Evolutionary conservation across 2,888 invertebrate species (phyloP).

Genomic region (Sthenelais limicola): DNA sequence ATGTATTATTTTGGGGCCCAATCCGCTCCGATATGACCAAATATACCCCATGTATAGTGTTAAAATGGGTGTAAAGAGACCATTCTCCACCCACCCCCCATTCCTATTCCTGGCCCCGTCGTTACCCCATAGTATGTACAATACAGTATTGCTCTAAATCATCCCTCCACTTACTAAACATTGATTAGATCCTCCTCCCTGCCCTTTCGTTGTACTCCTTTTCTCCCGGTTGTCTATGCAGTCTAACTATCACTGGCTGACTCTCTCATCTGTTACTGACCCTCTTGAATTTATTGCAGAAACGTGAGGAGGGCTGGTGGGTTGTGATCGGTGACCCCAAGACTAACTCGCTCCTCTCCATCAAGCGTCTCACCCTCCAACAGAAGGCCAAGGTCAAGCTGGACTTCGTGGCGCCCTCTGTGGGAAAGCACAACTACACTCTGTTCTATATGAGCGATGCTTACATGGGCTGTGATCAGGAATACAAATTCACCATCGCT

Average conservation of each 20-base stretch:
- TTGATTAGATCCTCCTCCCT: no score
- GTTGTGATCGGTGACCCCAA: conserved; percentile 98
- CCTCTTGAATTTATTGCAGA: conserved; percentile 60
- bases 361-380: conserved; percentile 95
- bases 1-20: no score
- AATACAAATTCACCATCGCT: conserved; percentile 85
- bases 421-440: conserved; percentile 90
- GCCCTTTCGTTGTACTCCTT: not conserved
- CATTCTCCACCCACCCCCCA: no score
- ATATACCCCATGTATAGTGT: no score
- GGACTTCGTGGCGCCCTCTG: conserved; percentile 93
- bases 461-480: conserved; percentile 99
- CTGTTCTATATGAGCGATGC: conserved; percentile 99
- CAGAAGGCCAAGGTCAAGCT: conserved; percentile 90
- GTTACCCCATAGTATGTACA: no score
- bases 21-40: no score
- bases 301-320: conserved; percentile 84
- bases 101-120: no score
- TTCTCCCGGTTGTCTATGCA: not conserved
- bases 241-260: not conserved
- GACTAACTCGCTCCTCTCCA: conserved; percentile 93
- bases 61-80: no score
- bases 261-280: not conserved
- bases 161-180: no score
- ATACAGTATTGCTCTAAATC: no score